These are phyloP conservation scores for Aurelia sp. DNA, from an alignment of 30 jellyfish, hydroid and myxozoan genomes.

Conservation along the genomic window DNA sequence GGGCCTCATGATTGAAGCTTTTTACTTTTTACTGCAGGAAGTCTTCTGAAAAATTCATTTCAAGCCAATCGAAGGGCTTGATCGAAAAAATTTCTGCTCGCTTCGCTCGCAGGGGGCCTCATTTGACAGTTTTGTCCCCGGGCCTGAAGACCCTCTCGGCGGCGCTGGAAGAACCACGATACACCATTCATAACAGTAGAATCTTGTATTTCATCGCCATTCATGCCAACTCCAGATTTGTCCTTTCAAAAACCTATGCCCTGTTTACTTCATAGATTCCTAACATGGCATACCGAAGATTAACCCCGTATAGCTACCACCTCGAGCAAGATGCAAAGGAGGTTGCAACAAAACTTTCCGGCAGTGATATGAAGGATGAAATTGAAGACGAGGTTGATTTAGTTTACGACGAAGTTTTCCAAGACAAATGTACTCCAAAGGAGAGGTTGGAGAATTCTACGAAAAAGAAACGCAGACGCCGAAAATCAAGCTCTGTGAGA, in stretches of 20 bases:
- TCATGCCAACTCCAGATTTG: too few relatives aligned
- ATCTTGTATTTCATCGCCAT: too few relatives aligned
- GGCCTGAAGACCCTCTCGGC: too few relatives aligned
- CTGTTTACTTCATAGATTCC: constrained; percentile 37
- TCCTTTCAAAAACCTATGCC: background rate
- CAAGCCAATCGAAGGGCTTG: too few relatives aligned
- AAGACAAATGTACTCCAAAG: constrained; percentile 20
- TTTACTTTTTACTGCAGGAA: too few relatives aligned
- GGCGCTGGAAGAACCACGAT: too few relatives aligned
- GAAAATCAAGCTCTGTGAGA: constrained; percentile 34
- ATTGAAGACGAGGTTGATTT: constrained; percentile 10
- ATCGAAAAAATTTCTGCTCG: too few relatives aligned
- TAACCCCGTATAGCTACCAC: constrained; percentile 41
- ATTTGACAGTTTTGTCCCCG: too few relatives aligned
- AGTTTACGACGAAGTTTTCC: background rate
- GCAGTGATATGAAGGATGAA: background rate
- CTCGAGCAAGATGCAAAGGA: constrained; percentile 20
- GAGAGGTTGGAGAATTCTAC: constrained; percentile 11
- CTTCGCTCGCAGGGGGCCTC: too few relatives aligned
- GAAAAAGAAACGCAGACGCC: constrained; percentile 49
- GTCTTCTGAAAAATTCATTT: too few relatives aligned
- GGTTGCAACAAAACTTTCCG: background rate
- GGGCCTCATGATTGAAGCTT: too few relatives aligned
- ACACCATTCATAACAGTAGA: too few relatives aligned
- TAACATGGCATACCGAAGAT: constrained; percentile 54